A percentile compares a stretch with the other conserved stretches of the same genome.
Evolutionary conservation across 2,797 vertebrate species (phyloP).

Genomic region (Sebastes iracundus): DNA sequence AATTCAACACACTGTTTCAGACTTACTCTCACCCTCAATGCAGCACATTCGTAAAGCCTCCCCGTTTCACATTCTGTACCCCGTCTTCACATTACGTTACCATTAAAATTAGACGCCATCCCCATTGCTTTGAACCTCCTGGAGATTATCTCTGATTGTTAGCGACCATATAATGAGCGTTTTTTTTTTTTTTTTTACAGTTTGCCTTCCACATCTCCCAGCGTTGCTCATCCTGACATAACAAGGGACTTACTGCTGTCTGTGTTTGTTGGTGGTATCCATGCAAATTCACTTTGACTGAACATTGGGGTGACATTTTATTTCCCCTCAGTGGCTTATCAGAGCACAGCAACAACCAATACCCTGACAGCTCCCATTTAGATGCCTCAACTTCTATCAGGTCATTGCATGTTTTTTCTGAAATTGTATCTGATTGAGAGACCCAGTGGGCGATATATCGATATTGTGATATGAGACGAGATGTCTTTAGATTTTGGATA

Average conservation of each 20-base stretch:
- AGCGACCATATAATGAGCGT: slow-evolving; percentile 4
- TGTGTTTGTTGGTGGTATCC: slow-evolving; percentile 31
- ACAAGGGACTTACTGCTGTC: slow-evolving; percentile 2
- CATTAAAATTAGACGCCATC: slow-evolving; percentile 19
- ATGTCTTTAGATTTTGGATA: background rate
- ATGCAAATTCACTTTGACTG: slow-evolving; percentile 32
- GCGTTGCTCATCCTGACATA: slow-evolving; percentile 8
- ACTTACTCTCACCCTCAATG: slow-evolving; percentile 59
- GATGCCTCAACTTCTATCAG: slow-evolving; percentile 8
- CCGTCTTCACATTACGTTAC: slow-evolving; percentile 26
- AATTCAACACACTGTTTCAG: slow-evolving; percentile 56
- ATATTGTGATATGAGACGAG: background rate
- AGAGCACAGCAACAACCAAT: slow-evolving; percentile 24
- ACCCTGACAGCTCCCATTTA: slow-evolving; percentile 27
- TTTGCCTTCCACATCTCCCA: slow-evolving; percentile 1
- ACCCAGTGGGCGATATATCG: background rate
- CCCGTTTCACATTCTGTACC: slow-evolving; percentile 47
- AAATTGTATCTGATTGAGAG: background rate
- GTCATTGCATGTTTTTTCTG: slow-evolving; percentile 19
- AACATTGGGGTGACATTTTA: slow-evolving; percentile 37
- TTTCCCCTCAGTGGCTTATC: background rate
- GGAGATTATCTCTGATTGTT: slow-evolving; percentile 9
- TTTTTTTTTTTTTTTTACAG: background rate
- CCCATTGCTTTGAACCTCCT: background rate
- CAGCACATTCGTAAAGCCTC: slow-evolving; percentile 49